Evolutionary conservation across 2,113 vertebrate genomes (phyloP), one percentile per base, ranked within the genome.

Genomic region (Pionites leucogaster): DNA sequence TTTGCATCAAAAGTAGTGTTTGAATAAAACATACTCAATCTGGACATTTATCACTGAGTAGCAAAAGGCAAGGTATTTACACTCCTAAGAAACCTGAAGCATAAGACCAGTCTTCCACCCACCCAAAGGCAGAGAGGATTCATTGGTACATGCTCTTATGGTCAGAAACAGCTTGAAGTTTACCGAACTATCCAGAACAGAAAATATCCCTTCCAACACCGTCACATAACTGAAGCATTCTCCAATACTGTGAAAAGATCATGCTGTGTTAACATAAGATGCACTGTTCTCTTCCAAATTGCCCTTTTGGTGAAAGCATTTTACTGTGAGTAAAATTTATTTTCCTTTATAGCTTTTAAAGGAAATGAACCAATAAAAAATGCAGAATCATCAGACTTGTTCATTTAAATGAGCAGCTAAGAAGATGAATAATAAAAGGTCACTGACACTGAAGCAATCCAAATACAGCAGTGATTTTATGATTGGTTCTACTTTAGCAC

Each of bases 321-420:
- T 87, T 88, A 53, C 57, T 80, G 59, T 47, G 35, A 82, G 59
- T 86, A 80, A 90, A 74, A 85, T 1, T 28, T 82, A 68, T 89
- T 85, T 62, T 59, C 27, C 14, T 74, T 82, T 74, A 85, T 42
- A 52, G 89, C 39, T 94, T 95, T 94, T 88, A 92, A 90, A 89
- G 88, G 84, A 93, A 92, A 86, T 25, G 68, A 86, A 79, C 83
- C 72, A 87, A 92, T 88, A 89, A 91, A 95, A 39, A 5, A 59
- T 35, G 4, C 7, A 84, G 72, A 37, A 52, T 76, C 39, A 80
- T 74, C 49, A 91, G 39, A 33, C 39, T 81, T 28, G 8, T 84
- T 90, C 63, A 72, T 79, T 88, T 86, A 88, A 91, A 63, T 46
- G 17, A 67, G 72, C 75, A 84, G 55, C 65, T 83, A 86, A 29